Evolutionary conservation across 1,140 invertebrate species (phyloP).

Genomic region (Cardiocondyla obscurior): DNA sequence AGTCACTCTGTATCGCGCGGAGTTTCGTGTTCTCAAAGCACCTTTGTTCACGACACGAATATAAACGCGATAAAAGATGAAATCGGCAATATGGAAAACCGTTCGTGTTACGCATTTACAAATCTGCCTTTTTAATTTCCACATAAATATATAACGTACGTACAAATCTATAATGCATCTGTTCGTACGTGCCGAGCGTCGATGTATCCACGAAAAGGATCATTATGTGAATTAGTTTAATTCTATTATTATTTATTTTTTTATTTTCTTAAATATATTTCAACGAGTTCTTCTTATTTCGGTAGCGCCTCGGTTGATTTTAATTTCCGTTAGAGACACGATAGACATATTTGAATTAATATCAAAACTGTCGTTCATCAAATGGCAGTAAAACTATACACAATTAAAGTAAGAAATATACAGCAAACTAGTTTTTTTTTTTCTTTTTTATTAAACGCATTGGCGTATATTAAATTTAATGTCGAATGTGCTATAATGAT

Average conservation of each 20-base stretch:
- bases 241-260: not conserved
- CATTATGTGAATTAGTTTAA: too few species aligned
- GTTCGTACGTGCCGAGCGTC: too few species aligned
- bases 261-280: not conserved
- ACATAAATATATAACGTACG: not conserved
- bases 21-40: slow-evolving; percentile 38
- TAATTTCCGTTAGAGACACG: not conserved
- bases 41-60: slow-evolving; percentile 25
- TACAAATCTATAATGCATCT: not conserved
- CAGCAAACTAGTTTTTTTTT: not conserved
- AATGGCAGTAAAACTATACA: not conserved
- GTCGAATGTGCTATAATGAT: slow-evolving; percentile 7
- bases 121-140: not conserved
- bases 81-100: not conserved
- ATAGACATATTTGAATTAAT: not conserved
- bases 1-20: slow-evolving; percentile 36
- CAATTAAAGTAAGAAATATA: not conserved
- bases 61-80: slow-evolving; percentile 45
- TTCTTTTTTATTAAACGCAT: not conserved
- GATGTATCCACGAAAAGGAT: too few species aligned
- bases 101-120: not conserved
- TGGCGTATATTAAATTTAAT: not conserved
- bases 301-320: not conserved
- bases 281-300: not conserved
- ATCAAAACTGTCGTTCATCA: not conserved